Base-by-base conservation (phyloP, 2,113 vertebrate species). In the Chlorodrepanis virens region DNA sequence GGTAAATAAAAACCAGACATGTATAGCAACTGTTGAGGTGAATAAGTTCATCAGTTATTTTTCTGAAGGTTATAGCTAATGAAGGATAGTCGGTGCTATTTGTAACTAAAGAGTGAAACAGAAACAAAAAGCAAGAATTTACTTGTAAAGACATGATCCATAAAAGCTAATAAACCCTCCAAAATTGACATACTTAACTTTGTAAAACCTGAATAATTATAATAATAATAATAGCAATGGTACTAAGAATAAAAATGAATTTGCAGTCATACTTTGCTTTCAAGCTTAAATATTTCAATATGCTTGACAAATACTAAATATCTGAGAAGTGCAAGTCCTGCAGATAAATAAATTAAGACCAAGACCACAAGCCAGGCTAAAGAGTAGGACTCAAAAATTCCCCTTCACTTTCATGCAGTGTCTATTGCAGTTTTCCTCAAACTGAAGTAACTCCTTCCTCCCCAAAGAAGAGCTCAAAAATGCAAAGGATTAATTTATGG, bases 11-110 rank as follows among this genome's bases (percentile, higher is more conserved):
- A 87, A 22, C 1, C 1, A 1, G 25, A 35, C 19, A 40, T 21
- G 23, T 37, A 52, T 24, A 68, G 17, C 22, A 78, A 54, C 35
- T 61, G 11, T n/a, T 79, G 37, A 75, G 25, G 57, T 60, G 3
- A 80, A 6, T 35, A 83, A 45, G 3, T 69, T 83, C 5, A 53
- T 60, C 2, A 2, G 18, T 29, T 83, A 37, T 77, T 75, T 96
- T 97, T 95, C 74, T 87, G 91, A 83, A 81, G 45, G 20, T 81
- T 44, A 93, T 70, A 69, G 50, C 35, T 94, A 94, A 94, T 65
- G 16, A 85, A 65, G 65, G 86, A 70, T 63, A 92, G 33, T 40
- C 61, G 70, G 24, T 27, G 33, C 39, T 80, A 11, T 85, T 90
- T 85, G 44, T 50, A 95, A n/a, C 21, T 65, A 37, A 67, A 39